Evolutionary conservation across 1,140 invertebrate species (phyloP), one percentile per base, ranked within the genome.

Genomic region (Centruroides vittatus): DNA sequence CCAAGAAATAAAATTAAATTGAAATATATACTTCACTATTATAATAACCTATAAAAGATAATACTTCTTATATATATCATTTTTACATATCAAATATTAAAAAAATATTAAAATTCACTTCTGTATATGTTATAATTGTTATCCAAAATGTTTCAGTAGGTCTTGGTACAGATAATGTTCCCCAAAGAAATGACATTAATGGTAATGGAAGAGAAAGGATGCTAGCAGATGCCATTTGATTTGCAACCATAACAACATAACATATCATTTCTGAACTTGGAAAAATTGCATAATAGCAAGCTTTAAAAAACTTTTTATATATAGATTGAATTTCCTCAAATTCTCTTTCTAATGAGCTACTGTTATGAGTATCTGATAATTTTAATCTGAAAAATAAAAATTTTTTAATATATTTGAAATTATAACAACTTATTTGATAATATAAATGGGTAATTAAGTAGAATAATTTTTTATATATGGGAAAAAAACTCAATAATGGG

Each of bases 101-200:
- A n/a, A 78, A 23, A n/a, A n/a, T n/a, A 1, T 23, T 23, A 23
- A 23, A 23, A 23, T 23, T 51, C 34, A 93, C 87, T 82, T 98
- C 92, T 0, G 92, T 95, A 68, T 99, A 99, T 2, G 93, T 93
- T 67, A 99, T 99, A 52, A 96, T 78, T 0, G 90, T 90, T 59
- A 98, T 85, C 95, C 95, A 98, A 73, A 98, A 99, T 0, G 86
- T 92, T 76, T 98, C 98, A 0, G 92, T 88, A 0, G 96, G 95
- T 62, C 96, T 76, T 0, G 96, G 96, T 67, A 97, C 86, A 1
- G 89, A 93, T 2, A 99, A 73, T 13, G 93, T 93, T 11, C 93
- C 96, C 96, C 96, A 99, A 4, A 97, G 78, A 72, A 99, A 96
- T 7, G 98, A 90, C 88, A 96, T 89, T 6, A 98, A 75, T 0